These are phyloP conservation scores for Phrixothrix hirtus DNA, from an alignment of 2,888 invertebrate species.

Conservation along the genomic window DNA sequence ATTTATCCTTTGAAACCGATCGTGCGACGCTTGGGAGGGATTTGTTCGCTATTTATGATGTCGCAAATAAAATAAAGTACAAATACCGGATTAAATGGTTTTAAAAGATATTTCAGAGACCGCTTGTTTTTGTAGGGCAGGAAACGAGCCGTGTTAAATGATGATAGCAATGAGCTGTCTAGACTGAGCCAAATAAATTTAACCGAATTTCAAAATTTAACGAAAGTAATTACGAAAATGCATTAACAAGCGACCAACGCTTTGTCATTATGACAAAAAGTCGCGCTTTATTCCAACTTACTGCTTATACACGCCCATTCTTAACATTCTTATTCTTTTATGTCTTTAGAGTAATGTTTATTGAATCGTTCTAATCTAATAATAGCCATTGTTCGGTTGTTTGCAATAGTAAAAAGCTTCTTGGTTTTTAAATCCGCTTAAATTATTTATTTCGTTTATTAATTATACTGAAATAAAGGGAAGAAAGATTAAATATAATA, in stretches of 20 bases:
- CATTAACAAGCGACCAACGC: conserved; percentile 15
- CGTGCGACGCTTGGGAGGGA: conserved; percentile 36
- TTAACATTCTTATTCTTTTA: no score
- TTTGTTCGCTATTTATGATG: conserved; percentile 37
- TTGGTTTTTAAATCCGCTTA: no score
- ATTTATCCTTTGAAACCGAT: conserved; percentile 40
- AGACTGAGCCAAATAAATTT: conserved; percentile 28
- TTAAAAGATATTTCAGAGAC: conserved; percentile 30
- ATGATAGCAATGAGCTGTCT: conserved; percentile 37
- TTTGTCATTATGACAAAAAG: conserved; percentile 14
- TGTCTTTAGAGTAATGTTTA: no score
- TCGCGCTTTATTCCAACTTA: no score
- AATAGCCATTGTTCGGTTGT: no score
- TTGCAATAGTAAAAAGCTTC: no score
- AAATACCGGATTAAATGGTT: conserved; percentile 35
- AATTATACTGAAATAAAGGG: no score
- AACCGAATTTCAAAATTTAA: conserved; percentile 2
- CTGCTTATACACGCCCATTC: no score
- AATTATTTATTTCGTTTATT: no score
- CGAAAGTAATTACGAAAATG: conserved; percentile 18
- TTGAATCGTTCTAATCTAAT: no score
- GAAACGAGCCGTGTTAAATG: conserved; percentile 40
- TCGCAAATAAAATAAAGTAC: conserved; percentile 39
- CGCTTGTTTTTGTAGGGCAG: conserved; percentile 33
- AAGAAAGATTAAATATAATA: no score